Evolutionary conservation across 2,113 vertebrate species (phyloP).

Genomic region (Scortum barcoo): DNA sequence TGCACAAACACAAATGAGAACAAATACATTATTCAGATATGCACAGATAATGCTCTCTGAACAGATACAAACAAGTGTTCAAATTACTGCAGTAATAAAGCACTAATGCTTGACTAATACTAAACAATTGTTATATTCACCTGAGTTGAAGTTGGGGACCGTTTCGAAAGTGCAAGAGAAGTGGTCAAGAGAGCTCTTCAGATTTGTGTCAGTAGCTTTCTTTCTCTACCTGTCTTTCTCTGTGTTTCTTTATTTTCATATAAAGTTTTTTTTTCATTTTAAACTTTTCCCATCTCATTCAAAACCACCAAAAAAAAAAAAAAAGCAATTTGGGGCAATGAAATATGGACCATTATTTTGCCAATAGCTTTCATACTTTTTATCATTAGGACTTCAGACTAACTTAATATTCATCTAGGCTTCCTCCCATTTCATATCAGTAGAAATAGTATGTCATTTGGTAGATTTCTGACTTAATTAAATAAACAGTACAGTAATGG

Average conservation of each 20-base stretch:
- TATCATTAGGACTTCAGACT: no score
- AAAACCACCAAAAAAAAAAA: neutral
- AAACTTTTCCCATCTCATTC: neutral
- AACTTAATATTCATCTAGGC: no score
- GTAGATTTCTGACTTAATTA: no score
- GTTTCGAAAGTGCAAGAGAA: neutral
- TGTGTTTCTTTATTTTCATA: no score
- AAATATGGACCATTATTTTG: no score
- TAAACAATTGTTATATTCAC: neutral
- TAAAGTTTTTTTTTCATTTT: neutral
- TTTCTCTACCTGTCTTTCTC: neutral
- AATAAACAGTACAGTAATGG: neutral
- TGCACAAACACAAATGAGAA: neutral
- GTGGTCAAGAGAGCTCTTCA: neutral
- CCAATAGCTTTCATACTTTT: no score
- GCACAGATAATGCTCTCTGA: neutral
- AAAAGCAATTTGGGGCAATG: no score
- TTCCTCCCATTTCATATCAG: no score
- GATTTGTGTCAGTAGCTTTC: neutral
- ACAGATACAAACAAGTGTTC: neutral
- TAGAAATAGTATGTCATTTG: no score
- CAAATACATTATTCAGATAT: neutral
- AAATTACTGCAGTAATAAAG: neutral
- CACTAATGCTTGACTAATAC: neutral
- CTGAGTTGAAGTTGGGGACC: neutral